Evolutionary conservation across 1,140 invertebrate species (phyloP).

Genomic region (Saccostrea glomerata): DNA sequence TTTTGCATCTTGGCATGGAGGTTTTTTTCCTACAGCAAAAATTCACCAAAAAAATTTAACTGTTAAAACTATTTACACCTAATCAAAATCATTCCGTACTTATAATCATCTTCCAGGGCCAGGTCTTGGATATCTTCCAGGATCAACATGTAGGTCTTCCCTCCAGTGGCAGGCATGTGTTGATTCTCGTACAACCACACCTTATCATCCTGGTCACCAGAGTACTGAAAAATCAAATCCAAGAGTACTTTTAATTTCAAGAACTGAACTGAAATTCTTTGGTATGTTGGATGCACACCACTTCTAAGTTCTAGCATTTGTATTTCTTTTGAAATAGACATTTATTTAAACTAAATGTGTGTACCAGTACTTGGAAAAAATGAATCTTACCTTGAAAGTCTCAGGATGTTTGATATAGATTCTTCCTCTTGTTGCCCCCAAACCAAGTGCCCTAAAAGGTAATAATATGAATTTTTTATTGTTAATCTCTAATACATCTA

Average conservation of each 20-base stretch:
- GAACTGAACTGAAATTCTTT: no score
- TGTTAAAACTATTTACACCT: no score
- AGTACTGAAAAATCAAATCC: constrained; percentile 81
- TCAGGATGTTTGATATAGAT: constrained; percentile 89
- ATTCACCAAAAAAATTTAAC: no score
- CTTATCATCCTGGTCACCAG: constrained; percentile 89
- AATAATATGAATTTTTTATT: background rate
- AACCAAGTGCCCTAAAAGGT: constrained; percentile 84
- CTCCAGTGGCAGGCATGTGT: constrained; percentile 87
- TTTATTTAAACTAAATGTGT: no score
- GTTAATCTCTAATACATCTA: background rate
- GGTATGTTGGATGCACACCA: no score
- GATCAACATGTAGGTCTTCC: constrained; percentile 89
- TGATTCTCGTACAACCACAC: constrained; percentile 89
- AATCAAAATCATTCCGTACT: constrained; percentile 67
- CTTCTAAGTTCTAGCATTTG: no score
- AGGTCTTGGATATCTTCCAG: constrained; percentile 89
- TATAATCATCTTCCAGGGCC: constrained; percentile 86
- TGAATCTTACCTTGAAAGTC: constrained; percentile 81
- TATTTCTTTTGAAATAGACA: no score
- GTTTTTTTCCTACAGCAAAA: no score
- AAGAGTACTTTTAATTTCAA: no score
- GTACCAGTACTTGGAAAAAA: background rate
- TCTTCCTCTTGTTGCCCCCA: constrained; percentile 87
- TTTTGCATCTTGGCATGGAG: no score